These are phyloP conservation scores for Xenentodon cancila DNA, from an alignment of 2,797 vertebrate species.

Conservation along the genomic window DNA sequence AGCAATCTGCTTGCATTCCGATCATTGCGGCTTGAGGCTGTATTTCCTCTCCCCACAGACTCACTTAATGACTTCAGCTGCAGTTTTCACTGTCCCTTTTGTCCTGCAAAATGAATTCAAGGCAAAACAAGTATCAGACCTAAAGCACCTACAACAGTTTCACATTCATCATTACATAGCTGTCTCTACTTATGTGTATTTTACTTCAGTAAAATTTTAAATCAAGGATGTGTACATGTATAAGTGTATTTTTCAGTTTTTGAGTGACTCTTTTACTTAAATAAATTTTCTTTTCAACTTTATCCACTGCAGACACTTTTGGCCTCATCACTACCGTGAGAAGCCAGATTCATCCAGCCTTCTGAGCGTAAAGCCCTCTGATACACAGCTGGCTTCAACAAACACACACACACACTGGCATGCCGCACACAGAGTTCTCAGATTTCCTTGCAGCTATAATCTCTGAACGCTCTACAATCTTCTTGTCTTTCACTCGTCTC, in stretches of 20 bases:
- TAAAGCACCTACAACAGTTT: no score
- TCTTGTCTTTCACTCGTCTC: constrained; percentile 49
- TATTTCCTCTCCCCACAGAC: no score
- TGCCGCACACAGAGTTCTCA: constrained; percentile 39
- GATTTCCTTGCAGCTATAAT: constrained; percentile 53
- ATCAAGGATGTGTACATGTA: background rate
- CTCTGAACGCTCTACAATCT: constrained; percentile 52
- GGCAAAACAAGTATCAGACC: no score
- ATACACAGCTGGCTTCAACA: constrained; percentile 35
- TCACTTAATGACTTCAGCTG: no score
- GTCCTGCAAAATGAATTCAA: no score
- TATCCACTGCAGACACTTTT: constrained; percentile 2
- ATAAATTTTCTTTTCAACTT: background rate
- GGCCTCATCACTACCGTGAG: constrained; percentile 38
- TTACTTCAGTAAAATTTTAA: background rate
- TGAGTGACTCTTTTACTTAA: background rate
- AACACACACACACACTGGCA: constrained; percentile 19
- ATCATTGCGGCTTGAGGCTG: no score
- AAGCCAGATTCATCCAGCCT: constrained; percentile 32
- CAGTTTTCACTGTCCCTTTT: no score
- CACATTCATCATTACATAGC: background rate
- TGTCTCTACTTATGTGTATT: background rate
- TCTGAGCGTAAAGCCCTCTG: constrained; percentile 27
- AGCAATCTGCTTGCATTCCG: no score
- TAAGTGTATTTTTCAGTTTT: background rate